Base-by-base conservation (phyloP, 1,140 invertebrate genomes). In the Eufriesea mexicana region DNA sequence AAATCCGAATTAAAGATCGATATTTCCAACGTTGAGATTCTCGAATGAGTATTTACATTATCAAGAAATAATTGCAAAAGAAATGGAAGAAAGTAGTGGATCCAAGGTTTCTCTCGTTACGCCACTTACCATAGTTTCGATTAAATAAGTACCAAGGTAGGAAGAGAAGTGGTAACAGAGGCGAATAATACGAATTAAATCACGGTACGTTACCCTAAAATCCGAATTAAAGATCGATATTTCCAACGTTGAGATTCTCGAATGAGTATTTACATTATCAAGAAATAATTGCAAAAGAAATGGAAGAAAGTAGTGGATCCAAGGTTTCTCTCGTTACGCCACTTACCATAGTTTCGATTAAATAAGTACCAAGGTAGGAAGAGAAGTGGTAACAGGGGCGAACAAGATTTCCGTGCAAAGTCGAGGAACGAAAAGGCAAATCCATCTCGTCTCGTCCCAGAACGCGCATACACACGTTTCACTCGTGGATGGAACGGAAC, bases 381-480 rank as follows among this genome's bases (percentile, higher is more conserved):
- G 2, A 2, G 23, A 23, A 28, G 18, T 16, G 16, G 25, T 25
- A 55, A 78, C 23, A 35, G n/a, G 12, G 35, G 16, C 18, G 42
- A 71, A 57, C 42, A 70, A 59, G 76, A 68, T 79, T 47, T 42
- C 7, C 18, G 8, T 7, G 7, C 8, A 45, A 70, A 25, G 55
- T 47, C 49, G n/a, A 14, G n/a, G 10, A 45, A 64, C 8, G 70
- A 55, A 51, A 55, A 81, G 59, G 49, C 71, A 55, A 81, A 81
- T 81, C 49, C 47, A 45, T 74, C 51, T 49, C n/a, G n/a, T 42
- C 28, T 8, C 28, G 9, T 73, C 68, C 23, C 23, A 14, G 25
- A 49, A 61, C 25, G 67, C 25, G 45, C 9, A 25, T 71, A 61
- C 55, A 51, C 68, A 12, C 42, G n/a, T 49, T 14, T 10, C 20